phyloP scores from a whole-genome alignment of 1,140 invertebrate species.

The Sycobia sp. region DNA sequence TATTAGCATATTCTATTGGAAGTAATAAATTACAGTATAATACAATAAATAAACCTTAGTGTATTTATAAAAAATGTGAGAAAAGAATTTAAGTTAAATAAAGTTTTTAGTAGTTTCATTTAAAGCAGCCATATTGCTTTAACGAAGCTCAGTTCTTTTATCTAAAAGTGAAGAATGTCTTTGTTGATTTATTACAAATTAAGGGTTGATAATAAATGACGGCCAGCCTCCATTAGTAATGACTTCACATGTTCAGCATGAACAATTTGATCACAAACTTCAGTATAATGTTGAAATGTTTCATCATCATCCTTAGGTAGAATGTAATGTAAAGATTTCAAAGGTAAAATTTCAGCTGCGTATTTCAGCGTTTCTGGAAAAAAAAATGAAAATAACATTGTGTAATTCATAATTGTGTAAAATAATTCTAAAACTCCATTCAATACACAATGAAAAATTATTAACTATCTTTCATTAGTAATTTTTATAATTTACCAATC shows the following conservation, averaged over 20 bases:
- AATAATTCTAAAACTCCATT: no score
- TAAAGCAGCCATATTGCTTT: not conserved
- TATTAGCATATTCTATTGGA: not conserved
- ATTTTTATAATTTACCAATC: constrained; percentile 53
- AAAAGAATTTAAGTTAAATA: constrained; percentile 7
- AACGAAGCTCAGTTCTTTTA: not conserved
- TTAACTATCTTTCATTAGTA: constrained; percentile 11
- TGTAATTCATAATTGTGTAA: no score
- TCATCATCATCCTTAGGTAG: constrained; percentile 57
- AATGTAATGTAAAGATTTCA: constrained; percentile 60
- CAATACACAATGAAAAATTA: not conserved
- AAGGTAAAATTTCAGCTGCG: constrained; percentile 57
- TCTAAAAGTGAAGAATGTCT: constrained; percentile 4
- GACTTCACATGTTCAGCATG: constrained; percentile 68
- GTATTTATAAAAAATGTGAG: not conserved
- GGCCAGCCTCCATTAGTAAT: constrained; percentile 67
- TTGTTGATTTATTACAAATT: constrained; percentile 59
- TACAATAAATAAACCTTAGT: not conserved
- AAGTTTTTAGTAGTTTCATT: not conserved
- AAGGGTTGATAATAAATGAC: constrained; percentile 65
- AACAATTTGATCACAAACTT: constrained; percentile 63
- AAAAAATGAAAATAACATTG: not conserved
- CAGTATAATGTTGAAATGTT: constrained; percentile 60
- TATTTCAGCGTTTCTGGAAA: constrained; percentile 61
- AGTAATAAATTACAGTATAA: constrained; percentile 1